Base-by-base conservation (phyloP, 1,140 invertebrate species). In the Penaeus vannamei region DNA sequence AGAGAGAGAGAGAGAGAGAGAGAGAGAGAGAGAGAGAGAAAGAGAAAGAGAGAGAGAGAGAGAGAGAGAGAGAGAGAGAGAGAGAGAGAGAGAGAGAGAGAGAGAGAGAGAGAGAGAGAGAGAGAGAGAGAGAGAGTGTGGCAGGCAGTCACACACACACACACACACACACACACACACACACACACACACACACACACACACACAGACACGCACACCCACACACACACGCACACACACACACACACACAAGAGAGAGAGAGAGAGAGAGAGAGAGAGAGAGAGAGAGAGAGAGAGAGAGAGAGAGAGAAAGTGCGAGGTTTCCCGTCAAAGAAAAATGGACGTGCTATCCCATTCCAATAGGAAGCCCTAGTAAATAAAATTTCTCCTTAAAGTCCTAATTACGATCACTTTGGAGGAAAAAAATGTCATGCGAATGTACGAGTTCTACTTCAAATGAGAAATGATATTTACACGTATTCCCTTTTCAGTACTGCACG, bases 141-240 rank as follows among this genome's bases (percentile, higher is more conserved):
- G 14, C 19, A 76, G 26, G 42, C 69, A n/a, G n/a, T n/a, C 77
- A 80, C 77, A 80, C 77, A 80, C 77, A 80, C 77, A 80, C 77
- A 80, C 77, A 80, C 36, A 46, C 36, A 80, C 4, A 46, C 77
- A 46, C 29, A 32, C 23, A n/a, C 23, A 80, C 77, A 29, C 77
- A 80, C 23, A 32, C 3, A 32, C 77, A 80, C 2, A 59, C 61
- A 64, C 61, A 64, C 61, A 64, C 61, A 64, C 61, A 64, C 61
- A 64, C 61, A 64, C 61, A 64, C 61, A 64, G 14, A 64, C 61
- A 64, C 61, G 23, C 61, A 14, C 14, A 23, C 61, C 61, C 23
- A 64, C 61, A 23, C 23, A n/a, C n/a, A n/a, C n/a, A n/a, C n/a
- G n/a, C n/a, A n/a, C n/a, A n/a, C n/a, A n/a, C n/a, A n/a, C n/a